Percentiles rank a stretch among this genome's conserved stretches.
Conservation (phyloP, 2,797 vertebrate genomes). For the Girardinus metallicus region DNA sequence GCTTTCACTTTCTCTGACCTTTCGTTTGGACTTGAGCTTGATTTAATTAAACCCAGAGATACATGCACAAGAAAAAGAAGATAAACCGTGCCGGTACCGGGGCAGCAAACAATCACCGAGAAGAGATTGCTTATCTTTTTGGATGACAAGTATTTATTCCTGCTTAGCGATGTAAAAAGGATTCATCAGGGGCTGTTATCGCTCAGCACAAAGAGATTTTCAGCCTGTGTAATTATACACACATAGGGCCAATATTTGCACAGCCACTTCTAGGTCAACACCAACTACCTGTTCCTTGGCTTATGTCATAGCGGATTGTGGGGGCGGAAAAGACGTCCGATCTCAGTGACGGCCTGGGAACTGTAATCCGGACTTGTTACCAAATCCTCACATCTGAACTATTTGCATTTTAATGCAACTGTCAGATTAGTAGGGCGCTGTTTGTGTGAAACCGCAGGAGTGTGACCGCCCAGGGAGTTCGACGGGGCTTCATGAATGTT, state of each 20-base stretch:
- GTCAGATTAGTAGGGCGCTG: constrained; percentile 71
- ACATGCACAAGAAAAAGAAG: constrained; percentile 27
- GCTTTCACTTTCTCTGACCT: constrained; percentile 79
- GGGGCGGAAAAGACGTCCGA: constrained; percentile 7
- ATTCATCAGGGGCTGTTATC: constrained; percentile 48
- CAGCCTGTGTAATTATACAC: constrained; percentile 43
- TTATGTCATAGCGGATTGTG: constrained; percentile 30
- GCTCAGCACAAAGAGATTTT: constrained; percentile 33
- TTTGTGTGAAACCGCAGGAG: constrained; percentile 68
- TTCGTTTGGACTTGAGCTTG: constrained; percentile 63
- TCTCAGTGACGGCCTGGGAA: constrained; percentile 49
- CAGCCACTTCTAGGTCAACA: constrained; percentile 65
- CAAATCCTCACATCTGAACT: constrained; percentile 70
- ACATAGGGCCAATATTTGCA: constrained; percentile 60
- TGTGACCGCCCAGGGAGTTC: constrained; percentile 70
- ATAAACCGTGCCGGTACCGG: constrained; percentile 41
- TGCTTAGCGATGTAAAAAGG: constrained; percentile 54
- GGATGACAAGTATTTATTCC: constrained; percentile 50
- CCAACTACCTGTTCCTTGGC: constrained; percentile 66
- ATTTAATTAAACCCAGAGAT: constrained; percentile 66
- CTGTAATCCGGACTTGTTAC: constrained; percentile 76
- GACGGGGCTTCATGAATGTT: constrained; percentile 59
- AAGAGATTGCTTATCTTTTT: constrained; percentile 37
- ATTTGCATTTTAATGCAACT: constrained; percentile 82
- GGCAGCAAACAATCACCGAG: constrained; percentile 48